Base-by-base conservation (phyloP, 2,888 invertebrate genomes). In the Aleiodes testaceus region DNA sequence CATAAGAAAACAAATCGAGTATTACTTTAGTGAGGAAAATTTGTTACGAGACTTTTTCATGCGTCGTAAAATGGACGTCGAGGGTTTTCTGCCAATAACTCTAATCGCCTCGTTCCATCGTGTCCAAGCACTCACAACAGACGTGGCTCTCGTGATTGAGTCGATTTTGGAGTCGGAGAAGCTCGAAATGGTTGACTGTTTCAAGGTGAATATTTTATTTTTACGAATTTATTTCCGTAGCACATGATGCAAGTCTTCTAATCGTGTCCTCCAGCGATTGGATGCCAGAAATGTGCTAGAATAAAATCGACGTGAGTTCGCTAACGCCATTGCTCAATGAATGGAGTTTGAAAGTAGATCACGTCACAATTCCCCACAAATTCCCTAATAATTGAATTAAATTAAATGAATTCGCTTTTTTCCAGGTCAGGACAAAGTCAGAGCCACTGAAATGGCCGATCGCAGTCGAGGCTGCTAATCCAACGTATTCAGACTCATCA, bases 11-110 rank as follows among this genome's bases (percentile, higher is more conserved):
- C 97, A 97, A 89, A 95, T 97, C 86, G 99, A 99, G 89, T 99
- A 99, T 89, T 99, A 99, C 92, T 99, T 99, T 90, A 97, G 97
- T 81, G 94, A 95, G 78, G 98, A 98, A 84, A 99, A 99, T 89
- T 90, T 99, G 70, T 92, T 95, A 80, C 93, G 96, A 81, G 99
- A 99, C 87, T 97, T 98, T 90, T 99, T 97, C 90, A 91, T 99
- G 77, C 92, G 99, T 42, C 93, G 98, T 80, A 97, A 97, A 91
- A 99, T 99, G 99, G 95, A 97, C 80, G 88, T 92, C 2, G 94
- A 97, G 82, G 99, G 99, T 68, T 99, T 94, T 84, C 92, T 99
- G 76, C 97, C 98, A 0, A 93, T 99, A 59, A 93, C 95, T 73
- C 89, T 99, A 76, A 97, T 99, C 77, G 97, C 98, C 70, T 97